Percentiles rank a stretch among this genome's conserved stretches.
Conservation (phyloP, 2,888 invertebrate genomes). For the Siphonodentalium dalli region DNA sequence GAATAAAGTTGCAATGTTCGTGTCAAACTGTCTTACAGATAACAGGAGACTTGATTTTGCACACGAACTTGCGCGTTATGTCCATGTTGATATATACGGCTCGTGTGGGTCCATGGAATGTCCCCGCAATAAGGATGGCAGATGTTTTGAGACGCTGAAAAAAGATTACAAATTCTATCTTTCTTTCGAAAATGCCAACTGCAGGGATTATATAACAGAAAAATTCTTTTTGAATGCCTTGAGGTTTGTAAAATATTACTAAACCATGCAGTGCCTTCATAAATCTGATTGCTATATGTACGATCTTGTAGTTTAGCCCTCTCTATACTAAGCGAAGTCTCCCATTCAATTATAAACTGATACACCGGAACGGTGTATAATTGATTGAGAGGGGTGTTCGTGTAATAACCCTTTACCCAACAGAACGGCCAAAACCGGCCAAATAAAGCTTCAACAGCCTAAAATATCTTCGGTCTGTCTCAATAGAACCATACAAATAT, state of each 20-base stretch:
- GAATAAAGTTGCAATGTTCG: slow-evolving; percentile 94
- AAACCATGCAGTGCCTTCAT: too few relatives aligned
- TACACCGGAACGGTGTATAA: too few relatives aligned
- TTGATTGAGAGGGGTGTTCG: too few relatives aligned
- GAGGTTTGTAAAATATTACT: slow-evolving; percentile 76
- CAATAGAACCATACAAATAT: too few relatives aligned
- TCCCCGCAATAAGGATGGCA: slow-evolving; percentile 74
- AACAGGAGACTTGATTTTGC: slow-evolving; percentile 89
- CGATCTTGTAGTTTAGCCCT: too few relatives aligned
- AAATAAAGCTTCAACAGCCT: too few relatives aligned
- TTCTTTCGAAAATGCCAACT: slow-evolving; percentile 96
- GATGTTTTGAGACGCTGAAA: slow-evolving; percentile 87
- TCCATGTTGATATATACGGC: slow-evolving; percentile 69
- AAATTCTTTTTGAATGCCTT: slow-evolving; percentile 95
- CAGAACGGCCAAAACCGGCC: too few relatives aligned
- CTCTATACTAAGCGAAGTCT: too few relatives aligned
- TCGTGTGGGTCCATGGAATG: slow-evolving; percentile 49
- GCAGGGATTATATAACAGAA: slow-evolving; percentile 93
- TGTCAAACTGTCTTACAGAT: slow-evolving; percentile 92
- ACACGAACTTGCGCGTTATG: slow-evolving; percentile 80
- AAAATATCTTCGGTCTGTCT: too few relatives aligned
- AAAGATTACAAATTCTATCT: slow-evolving; percentile 95
- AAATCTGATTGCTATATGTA: too few relatives aligned
- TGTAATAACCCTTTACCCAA: too few relatives aligned
- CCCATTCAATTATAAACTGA: too few relatives aligned